Conservation (phyloP, 2,888 invertebrate species). For the Callyntrura sp. region DNA sequence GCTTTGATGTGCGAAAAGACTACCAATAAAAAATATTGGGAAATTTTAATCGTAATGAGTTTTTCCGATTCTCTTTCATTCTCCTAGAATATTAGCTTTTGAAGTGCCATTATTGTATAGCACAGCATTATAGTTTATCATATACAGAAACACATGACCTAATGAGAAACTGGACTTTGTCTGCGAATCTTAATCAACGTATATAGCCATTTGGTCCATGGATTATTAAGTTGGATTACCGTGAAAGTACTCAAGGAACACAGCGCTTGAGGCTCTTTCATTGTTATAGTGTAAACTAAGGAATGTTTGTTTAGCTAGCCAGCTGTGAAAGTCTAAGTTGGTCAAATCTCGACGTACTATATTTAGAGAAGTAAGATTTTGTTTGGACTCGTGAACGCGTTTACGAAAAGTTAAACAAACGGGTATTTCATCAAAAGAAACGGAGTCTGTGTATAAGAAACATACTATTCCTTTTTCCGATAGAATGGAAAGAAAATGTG, state of each 20-base stretch:
- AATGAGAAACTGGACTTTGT: not conserved
- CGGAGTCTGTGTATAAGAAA: not conserved
- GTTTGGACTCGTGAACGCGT: conserved; percentile 2
- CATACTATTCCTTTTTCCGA: not conserved
- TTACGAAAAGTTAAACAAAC: not conserved
- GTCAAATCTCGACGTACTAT: conserved; percentile 19
- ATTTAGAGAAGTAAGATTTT: conserved; percentile 45
- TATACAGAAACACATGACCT: not conserved
- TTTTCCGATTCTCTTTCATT: not conserved
- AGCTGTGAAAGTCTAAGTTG: not conserved
- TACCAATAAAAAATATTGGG: too few species aligned
- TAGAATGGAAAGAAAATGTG: conserved; percentile 10
- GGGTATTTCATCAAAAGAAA: not conserved
- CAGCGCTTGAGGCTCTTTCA: conserved; percentile 23
- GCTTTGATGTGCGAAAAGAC: too few species aligned
- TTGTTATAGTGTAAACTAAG: not conserved
- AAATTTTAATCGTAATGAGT: not conserved
- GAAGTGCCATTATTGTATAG: too few species aligned
- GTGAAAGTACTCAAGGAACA: not conserved
- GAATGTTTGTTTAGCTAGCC: not conserved
- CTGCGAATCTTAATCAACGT: conserved; percentile 31
- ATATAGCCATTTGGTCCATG: conserved; percentile 34
- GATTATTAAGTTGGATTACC: conserved; percentile 59
- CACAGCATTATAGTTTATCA: conserved; percentile 1
- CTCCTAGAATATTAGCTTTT: too few species aligned